These are phyloP conservation scores for Montipora efflorescens DNA, from an alignment of 64 coral and sea anemone species.

Conservation along the genomic window DNA sequence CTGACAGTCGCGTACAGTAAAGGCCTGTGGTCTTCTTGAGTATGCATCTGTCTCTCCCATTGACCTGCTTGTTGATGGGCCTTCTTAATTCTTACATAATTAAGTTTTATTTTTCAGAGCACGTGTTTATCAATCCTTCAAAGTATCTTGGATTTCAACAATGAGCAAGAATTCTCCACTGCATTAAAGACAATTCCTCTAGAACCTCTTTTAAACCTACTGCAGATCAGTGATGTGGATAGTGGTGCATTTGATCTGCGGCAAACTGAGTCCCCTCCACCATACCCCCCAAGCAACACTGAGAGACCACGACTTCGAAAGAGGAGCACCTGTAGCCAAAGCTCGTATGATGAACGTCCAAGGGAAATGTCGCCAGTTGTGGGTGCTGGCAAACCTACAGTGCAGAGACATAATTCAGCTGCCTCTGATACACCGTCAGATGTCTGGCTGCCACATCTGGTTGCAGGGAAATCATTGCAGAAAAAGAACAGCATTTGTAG, in stretches of 20 bases:
- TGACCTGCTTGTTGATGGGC: too few relatives aligned
- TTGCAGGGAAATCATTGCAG: conserved; percentile 23
- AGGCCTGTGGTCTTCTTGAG: too few relatives aligned
- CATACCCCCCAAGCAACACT: background rate
- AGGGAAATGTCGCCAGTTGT: conserved; percentile 69
- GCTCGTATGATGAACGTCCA: conserved; percentile 80
- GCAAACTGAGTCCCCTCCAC: conserved; percentile 72
- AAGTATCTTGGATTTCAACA: conserved; percentile 95
- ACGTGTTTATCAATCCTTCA: conserved; percentile 95
- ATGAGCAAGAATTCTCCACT: conserved; percentile 92
- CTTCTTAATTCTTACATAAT: too few relatives aligned
- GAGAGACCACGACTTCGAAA: conserved; percentile 62
- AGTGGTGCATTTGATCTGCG: conserved; percentile 89
- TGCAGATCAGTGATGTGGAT: conserved; percentile 86
- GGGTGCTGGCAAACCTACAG: conserved; percentile 28
- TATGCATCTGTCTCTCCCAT: too few relatives aligned
- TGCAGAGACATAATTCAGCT: conserved; percentile 85
- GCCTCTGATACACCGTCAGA: conserved; percentile 76
- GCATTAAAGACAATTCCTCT: conserved; percentile 88
- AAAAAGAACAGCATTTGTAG: conserved; percentile 87
- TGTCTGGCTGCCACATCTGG: background rate
- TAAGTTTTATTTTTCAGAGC: conserved; percentile 47
- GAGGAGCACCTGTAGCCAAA: conserved; percentile 82
- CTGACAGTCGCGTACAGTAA: too few relatives aligned
- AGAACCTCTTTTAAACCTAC: conserved; percentile 79